Evolutionary conservation across 64 coral and sea anemone genomes (phyloP).

Genomic region (Stichodactyla helianthus): DNA sequence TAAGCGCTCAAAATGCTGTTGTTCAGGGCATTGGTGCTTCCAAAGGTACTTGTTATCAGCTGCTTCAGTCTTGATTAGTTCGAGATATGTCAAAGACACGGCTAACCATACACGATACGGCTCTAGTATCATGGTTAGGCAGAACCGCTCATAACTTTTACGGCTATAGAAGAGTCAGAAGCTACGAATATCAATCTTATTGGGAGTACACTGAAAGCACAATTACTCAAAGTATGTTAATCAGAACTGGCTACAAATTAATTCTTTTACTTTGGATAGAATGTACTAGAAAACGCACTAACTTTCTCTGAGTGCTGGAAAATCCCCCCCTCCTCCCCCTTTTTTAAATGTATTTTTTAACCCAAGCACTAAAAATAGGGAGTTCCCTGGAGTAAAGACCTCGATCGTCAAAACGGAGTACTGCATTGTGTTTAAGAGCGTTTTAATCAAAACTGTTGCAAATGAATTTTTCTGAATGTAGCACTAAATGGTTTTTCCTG

Average conservation of each 20-base stretch:
- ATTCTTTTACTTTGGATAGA: background rate
- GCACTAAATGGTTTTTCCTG: constrained; percentile 1
- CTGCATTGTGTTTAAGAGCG: background rate
- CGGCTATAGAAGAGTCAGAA: no score
- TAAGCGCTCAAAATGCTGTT: background rate
- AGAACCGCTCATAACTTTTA: no score
- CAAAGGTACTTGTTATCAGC: background rate
- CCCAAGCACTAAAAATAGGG: background rate
- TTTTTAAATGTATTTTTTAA: no score
- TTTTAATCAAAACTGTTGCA: background rate
- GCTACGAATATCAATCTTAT: background rate
- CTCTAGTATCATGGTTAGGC: background rate
- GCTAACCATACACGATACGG: background rate
- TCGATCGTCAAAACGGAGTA: background rate
- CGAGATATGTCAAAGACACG: background rate
- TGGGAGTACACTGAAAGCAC: background rate
- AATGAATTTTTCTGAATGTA: background rate
- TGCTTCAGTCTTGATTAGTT: background rate
- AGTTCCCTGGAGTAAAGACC: background rate
- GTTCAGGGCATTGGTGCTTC: background rate
- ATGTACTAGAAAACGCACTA: background rate
- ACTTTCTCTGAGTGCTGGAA: background rate
- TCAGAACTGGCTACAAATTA: background rate
- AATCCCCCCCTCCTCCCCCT: no score
- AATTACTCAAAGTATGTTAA: background rate